phyloP scores from a whole-genome alignment of 2,888 invertebrate genomes.

The Cataglyphis rosenhaueri region DNA sequence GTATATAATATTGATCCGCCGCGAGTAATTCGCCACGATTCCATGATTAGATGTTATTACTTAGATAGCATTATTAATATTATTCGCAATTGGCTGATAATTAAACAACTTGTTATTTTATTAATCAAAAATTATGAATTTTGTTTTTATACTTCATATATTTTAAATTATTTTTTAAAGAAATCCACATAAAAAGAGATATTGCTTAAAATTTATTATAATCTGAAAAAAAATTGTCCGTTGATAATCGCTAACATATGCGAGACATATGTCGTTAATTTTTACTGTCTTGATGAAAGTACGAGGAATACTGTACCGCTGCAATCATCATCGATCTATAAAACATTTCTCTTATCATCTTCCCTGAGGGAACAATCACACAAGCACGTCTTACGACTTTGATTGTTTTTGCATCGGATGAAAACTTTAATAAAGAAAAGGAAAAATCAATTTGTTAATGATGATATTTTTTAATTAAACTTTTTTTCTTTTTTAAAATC shows the following conservation, averaged over 20 bases:
- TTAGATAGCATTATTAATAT: too few relatives aligned
- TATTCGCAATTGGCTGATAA: neutral
- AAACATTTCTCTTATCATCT: conserved; percentile 35
- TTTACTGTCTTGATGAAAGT: conserved; percentile 10
- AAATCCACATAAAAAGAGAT: neutral
- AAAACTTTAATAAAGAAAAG: conserved; percentile 5
- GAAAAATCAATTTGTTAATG: neutral
- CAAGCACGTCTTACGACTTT: neutral
- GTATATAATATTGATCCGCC: neutral
- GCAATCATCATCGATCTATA: conserved; percentile 16
- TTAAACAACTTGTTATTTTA: neutral
- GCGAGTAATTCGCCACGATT: neutral
- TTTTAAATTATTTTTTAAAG: neutral
- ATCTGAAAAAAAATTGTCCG: neutral
- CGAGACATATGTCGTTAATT: conserved; percentile 1
- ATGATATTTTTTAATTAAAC: neutral
- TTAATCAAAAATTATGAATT: neutral
- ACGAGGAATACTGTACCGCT: neutral
- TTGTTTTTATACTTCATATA: neutral
- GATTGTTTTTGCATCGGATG: neutral
- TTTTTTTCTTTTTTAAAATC: neutral
- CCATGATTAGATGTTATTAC: neutral
- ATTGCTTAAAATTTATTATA: neutral
- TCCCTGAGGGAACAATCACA: neutral
- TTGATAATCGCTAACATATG: neutral